phyloP scores from a whole-genome alignment of 2,888 invertebrate species.

The Carcina quercana region DNA sequence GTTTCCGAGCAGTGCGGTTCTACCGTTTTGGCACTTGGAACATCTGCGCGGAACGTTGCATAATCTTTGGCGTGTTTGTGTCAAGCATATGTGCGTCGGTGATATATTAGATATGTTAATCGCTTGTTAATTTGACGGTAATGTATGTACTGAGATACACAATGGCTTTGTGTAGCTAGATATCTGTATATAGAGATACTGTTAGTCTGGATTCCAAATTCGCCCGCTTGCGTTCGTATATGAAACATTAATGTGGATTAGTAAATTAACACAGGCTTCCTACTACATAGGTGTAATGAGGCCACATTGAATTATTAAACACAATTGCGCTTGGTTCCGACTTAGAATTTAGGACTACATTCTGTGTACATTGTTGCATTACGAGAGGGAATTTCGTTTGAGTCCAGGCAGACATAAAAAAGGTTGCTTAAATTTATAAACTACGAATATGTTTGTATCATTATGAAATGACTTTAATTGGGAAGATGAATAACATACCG shows the following conservation, averaged over 20 bases:
- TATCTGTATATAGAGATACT: neutral
- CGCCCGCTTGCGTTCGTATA: constrained; percentile 10
- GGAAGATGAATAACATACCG: constrained; percentile 33
- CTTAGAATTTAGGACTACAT: constrained; percentile 1
- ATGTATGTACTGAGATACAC: neutral
- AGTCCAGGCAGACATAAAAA: too few species aligned
- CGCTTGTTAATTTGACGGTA: constrained; percentile 3
- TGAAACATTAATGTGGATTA: constrained; percentile 27
- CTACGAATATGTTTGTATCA: too few species aligned
- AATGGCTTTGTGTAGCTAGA: constrained; percentile 1
- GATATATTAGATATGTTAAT: constrained; percentile 1
- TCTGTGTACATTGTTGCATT: too few species aligned
- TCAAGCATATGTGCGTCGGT: constrained; percentile 14
- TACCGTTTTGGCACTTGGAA: constrained; percentile 49
- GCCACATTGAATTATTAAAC: constrained; percentile 9
- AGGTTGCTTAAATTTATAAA: too few species aligned
- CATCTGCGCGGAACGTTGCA: constrained; percentile 64
- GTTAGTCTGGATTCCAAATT: constrained; percentile 1
- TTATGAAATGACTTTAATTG: too few species aligned
- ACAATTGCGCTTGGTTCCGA: constrained; percentile 1
- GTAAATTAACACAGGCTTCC: constrained; percentile 21
- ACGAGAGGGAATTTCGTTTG: too few species aligned
- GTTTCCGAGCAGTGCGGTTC: constrained; percentile 42
- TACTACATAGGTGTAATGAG: constrained; percentile 19
- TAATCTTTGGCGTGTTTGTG: constrained; percentile 43